phyloP scores from a whole-genome alignment of 2,113 vertebrate genomes.

The Pachypanchax playfairii region DNA sequence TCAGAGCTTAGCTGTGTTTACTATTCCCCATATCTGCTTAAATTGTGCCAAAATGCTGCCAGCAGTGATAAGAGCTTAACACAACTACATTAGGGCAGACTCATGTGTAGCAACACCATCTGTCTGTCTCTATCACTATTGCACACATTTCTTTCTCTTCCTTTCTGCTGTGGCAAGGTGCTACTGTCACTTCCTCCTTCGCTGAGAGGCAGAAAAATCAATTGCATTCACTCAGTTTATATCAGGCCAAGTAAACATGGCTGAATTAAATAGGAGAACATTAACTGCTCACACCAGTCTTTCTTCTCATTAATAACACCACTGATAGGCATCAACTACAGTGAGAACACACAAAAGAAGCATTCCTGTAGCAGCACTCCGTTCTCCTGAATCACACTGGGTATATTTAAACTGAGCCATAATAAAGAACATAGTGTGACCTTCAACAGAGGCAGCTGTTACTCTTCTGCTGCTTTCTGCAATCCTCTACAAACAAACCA shows the following conservation, averaged over 20 bases:
- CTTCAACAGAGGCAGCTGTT: too few species aligned
- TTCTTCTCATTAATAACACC: slow-evolving; percentile 48
- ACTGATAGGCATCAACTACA: slow-evolving; percentile 56
- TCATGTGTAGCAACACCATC: slow-evolving; percentile 58
- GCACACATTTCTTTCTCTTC: slow-evolving; percentile 50
- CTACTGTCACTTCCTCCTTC: slow-evolving; percentile 30
- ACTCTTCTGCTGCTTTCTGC: too few species aligned
- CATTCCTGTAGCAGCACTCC: too few species aligned
- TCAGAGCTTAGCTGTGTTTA: slow-evolving; percentile 36
- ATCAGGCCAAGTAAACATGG: slow-evolving; percentile 49
- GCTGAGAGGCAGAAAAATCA: slow-evolving; percentile 57
- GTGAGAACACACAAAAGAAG: too few species aligned
- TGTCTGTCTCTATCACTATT: slow-evolving; percentile 61
- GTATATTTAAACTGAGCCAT: too few species aligned
- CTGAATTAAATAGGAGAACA: slow-evolving; percentile 25
- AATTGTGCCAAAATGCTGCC: slow-evolving; percentile 49
- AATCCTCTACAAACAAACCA: too few species aligned
- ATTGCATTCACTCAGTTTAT: slow-evolving; percentile 61
- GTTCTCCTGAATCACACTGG: too few species aligned
- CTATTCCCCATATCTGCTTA: slow-evolving; percentile 43
- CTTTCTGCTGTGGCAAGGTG: slow-evolving; percentile 34
- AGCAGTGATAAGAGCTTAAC: slow-evolving; percentile 55
- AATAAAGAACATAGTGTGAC: too few species aligned
- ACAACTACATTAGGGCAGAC: slow-evolving; percentile 52
- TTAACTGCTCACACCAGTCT: background rate